These are phyloP conservation scores for Caenorhabditis drosophilae DNA, from an alignment of 2,888 invertebrate species.

Conservation along the genomic window DNA sequence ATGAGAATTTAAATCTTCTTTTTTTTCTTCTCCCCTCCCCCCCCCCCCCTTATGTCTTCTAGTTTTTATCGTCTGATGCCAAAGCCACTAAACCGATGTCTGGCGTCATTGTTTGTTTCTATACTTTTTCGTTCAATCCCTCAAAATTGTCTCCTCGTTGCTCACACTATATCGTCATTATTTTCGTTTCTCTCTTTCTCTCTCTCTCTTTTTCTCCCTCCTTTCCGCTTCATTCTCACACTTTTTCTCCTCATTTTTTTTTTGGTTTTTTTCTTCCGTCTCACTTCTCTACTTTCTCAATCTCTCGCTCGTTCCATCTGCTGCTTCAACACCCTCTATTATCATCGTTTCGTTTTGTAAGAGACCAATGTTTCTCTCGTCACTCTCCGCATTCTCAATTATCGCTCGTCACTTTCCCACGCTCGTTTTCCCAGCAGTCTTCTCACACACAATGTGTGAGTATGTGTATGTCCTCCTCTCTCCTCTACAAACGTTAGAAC, in stretches of 20 bases:
- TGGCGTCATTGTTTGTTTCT: background rate
- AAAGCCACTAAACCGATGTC: no score
- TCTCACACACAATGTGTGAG: slow-evolving; percentile 29
- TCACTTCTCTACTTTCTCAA: background rate
- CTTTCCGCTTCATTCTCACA: background rate
- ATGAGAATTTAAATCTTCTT: no score
- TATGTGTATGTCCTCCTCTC: slow-evolving; percentile 9
- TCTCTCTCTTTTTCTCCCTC: slow-evolving; percentile 10
- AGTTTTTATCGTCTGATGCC: no score
- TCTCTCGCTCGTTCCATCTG: background rate
- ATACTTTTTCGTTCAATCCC: background rate
- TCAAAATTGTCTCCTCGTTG: background rate
- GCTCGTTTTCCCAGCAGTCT: slow-evolving; percentile 33
- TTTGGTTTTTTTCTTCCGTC: background rate
- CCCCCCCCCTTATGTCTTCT: no score
- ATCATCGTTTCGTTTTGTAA: no score
- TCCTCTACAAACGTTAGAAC: no score
- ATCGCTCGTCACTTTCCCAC: slow-evolving; percentile 29
- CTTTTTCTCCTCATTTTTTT: background rate
- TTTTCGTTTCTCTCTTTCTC: background rate
- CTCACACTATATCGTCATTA: background rate
- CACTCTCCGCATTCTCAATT: background rate
- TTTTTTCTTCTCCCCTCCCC: slow-evolving; percentile 4
- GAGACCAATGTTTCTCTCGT: no score
- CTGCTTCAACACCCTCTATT: no score